A percentile compares a stretch with the other conserved stretches of the same genome.
These are phyloP conservation scores for Mesoligia furuncula DNA, from an alignment of 2,888 invertebrate genomes.

Conservation along the genomic window DNA sequence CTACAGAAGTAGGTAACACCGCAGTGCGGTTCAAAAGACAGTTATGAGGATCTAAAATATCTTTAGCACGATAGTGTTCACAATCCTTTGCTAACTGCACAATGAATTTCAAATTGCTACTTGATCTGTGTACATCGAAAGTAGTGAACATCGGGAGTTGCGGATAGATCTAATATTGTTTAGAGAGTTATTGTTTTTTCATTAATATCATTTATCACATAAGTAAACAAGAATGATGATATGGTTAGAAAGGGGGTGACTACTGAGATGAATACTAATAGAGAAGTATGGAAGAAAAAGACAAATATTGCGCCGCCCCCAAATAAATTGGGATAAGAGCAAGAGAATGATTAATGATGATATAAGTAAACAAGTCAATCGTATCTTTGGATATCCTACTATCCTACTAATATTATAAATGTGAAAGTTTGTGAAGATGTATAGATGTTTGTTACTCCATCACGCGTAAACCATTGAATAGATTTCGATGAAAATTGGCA, in stretches of 20 bases:
- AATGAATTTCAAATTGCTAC: not conserved
- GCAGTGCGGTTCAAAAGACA: conserved; percentile 44
- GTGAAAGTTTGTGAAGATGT: too few relatives aligned
- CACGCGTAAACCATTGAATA: too few relatives aligned
- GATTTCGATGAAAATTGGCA: too few relatives aligned
- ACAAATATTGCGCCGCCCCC: too few relatives aligned
- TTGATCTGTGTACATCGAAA: not conserved
- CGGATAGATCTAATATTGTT: not conserved
- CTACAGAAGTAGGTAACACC: conserved; percentile 13
- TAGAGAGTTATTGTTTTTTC: not conserved
- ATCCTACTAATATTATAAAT: too few relatives aligned
- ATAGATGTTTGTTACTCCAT: too few relatives aligned
- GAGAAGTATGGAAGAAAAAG: not conserved
- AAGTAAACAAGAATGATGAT: not conserved
- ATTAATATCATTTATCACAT: not conserved
- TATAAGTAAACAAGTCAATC: not conserved
- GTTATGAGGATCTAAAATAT: not conserved
- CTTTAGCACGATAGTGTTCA: not conserved
- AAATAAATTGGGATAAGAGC: too few relatives aligned
- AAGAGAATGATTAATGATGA: too few relatives aligned
- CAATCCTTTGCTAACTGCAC: not conserved
- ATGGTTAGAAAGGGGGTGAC: not conserved
- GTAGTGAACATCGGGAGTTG: too few relatives aligned
- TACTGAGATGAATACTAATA: not conserved
- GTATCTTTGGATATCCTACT: not conserved